Conservation (phyloP, 2,113 vertebrate species). For the Zosterops lateralis region DNA sequence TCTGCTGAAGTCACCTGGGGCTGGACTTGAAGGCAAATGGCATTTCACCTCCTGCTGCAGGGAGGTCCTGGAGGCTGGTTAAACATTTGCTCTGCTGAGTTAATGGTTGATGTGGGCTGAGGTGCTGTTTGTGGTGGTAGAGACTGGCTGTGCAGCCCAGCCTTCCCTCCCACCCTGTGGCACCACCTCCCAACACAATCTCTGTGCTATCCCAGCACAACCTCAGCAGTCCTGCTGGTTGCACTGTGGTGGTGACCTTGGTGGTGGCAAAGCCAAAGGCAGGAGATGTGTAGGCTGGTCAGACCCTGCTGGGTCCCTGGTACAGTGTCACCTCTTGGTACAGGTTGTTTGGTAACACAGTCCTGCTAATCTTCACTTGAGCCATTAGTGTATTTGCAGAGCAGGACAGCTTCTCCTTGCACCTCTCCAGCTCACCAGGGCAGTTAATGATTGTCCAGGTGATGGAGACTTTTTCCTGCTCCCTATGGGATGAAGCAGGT, state of each 20-base stretch:
- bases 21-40: neutral
- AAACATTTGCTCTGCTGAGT: neutral
- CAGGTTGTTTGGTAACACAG: neutral
- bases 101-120: neutral
- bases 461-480: neutral
- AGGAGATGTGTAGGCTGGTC: neutral
- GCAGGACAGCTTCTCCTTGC: neutral
- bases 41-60: neutral
- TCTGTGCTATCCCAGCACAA: neutral
- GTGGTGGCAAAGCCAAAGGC: neutral
- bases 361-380: neutral
- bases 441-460: slow-evolving; percentile 14
- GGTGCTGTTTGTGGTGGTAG: neutral
- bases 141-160: neutral
- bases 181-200: neutral
- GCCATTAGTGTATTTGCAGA: neutral
- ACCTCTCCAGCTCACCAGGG: neutral
- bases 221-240: neutral
- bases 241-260: neutral
- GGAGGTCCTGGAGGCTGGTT: neutral
- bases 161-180: neutral
- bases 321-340: neutral
- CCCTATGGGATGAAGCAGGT: neutral
- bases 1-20: neutral
- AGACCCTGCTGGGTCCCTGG: neutral